Evolutionary conservation across 2,113 vertebrate genomes (phyloP).

Genomic region (Ardeotis arabs): DNA sequence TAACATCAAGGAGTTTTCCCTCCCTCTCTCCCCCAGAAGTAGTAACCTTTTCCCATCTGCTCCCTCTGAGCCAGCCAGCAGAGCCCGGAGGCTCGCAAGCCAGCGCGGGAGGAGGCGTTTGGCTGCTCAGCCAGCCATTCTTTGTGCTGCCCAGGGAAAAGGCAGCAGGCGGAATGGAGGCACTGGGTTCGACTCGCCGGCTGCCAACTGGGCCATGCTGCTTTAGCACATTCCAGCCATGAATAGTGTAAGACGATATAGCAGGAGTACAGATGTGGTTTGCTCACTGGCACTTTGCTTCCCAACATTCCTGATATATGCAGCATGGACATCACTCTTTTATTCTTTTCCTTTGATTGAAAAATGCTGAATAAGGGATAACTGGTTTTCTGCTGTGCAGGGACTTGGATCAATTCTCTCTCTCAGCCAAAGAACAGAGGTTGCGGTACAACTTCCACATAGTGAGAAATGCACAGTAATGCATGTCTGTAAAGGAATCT

Average conservation of each 20-base stretch:
- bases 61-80: neutral
- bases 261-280: conserved; percentile 28
- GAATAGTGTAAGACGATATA: conserved; percentile 24
- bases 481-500: neutral
- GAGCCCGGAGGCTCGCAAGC: neutral
- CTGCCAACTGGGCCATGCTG: conserved; percentile 7
- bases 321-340: neutral
- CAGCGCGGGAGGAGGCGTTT: rapidly evolving
- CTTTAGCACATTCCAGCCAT: conserved; percentile 40
- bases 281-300: neutral
- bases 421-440: neutral
- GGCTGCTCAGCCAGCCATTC: neutral
- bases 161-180: neutral
- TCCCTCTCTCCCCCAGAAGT: neutral
- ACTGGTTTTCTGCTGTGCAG: neutral
- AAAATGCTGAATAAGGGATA: neutral
- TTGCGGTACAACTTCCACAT: neutral
- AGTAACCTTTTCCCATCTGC: neutral
- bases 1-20: neutral
- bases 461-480: neutral
- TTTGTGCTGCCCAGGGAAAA: neutral
- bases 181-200: neutral
- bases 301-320: neutral
- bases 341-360: neutral
- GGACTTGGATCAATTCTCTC: neutral